A percentile compares a stretch with the other conserved stretches of the same genome.
These are phyloP conservation scores for Sesamia nonagrioides DNA, from an alignment of 1,140 invertebrate species.

Conservation along the genomic window DNA sequence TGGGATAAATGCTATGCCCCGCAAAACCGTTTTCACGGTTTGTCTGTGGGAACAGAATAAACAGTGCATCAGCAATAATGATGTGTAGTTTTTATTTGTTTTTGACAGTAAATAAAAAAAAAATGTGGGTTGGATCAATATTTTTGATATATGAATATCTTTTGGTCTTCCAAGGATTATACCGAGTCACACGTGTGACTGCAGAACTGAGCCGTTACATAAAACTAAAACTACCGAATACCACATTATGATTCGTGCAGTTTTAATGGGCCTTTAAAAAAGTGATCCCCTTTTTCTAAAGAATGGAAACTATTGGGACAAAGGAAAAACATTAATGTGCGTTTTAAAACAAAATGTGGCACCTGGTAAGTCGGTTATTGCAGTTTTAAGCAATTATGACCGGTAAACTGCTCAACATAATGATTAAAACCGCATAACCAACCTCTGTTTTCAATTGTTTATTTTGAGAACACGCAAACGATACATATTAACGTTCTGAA, in stretches of 20 bases:
- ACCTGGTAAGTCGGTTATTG: constrained; percentile 2
- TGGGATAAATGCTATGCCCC: no score
- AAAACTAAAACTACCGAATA: neutral
- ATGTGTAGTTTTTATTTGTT: no score
- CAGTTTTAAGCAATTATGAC: neutral
- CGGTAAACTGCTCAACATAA: neutral
- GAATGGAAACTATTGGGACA: neutral
- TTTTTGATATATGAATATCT: no score
- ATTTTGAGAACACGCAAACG: constrained; percentile 37
- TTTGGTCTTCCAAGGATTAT: no score
- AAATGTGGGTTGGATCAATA: no score
- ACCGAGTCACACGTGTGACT: neutral
- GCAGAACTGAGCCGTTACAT: neutral
- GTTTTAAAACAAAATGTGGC: neutral
- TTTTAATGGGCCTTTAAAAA: neutral
- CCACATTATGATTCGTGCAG: neutral
- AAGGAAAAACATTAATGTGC: neutral
- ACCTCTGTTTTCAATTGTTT: constrained; percentile 9
- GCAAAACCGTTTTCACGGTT: no score
- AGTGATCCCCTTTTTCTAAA: neutral
- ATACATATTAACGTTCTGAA: constrained; percentile 36
- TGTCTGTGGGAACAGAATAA: no score
- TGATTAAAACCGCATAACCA: neutral
- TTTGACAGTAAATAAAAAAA: no score
- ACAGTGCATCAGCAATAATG: no score